These are phyloP conservation scores for Sesia apiformis DNA, from an alignment of 2,888 invertebrate species.

Conservation along the genomic window DNA sequence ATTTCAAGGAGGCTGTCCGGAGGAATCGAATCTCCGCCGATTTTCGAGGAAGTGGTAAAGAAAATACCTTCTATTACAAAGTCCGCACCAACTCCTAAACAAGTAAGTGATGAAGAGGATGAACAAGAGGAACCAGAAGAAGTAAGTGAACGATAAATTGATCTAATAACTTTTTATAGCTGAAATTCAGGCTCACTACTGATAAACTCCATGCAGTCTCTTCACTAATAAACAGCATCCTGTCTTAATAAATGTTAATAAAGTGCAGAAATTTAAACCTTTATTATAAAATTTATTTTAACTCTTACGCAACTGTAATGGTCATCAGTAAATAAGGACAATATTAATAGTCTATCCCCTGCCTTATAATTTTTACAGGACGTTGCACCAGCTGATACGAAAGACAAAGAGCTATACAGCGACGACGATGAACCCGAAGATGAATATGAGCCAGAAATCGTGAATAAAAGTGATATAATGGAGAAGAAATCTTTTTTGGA, in stretches of 20 bases:
- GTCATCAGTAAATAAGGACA: no score
- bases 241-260: no score
- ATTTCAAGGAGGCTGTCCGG: background rate
- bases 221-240: no score
- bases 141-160: background rate
- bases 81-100: slow-evolving; percentile 24
- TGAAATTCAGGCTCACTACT: no score
- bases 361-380: no score
- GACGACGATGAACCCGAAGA: slow-evolving; percentile 56
- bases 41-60: slow-evolving; percentile 14
- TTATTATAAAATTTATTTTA: no score
- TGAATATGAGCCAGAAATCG: slow-evolving; percentile 32
- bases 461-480: slow-evolving; percentile 23
- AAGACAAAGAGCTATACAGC: slow-evolving; percentile 44
- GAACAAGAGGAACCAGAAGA: background rate
- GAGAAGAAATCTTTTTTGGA: slow-evolving; percentile 1
- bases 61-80: slow-evolving; percentile 21
- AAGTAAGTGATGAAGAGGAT: slow-evolving; percentile 31
- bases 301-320: no score
- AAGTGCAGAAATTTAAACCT: no score
- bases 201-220: no score
- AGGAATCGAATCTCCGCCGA: slow-evolving; percentile 3
- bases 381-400: no score
- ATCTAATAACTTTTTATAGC: no score
- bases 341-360: no score